Base-by-base conservation (phyloP, 2,888 invertebrate genomes). In the Camptogramma bilineatum region DNA sequence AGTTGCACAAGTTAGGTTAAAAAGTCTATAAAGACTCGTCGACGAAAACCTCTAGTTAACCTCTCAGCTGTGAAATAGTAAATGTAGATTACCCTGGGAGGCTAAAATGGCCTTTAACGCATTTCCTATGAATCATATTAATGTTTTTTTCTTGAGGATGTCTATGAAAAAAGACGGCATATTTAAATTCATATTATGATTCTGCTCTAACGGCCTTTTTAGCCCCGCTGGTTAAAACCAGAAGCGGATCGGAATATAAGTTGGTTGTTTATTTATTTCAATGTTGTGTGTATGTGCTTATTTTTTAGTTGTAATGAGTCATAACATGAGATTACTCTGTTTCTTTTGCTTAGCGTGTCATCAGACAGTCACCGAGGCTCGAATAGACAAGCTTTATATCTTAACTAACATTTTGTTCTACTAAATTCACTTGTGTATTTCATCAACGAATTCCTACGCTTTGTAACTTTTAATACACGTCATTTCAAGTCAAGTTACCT, bases 261-360 rank as follows among this genome's bases (percentile, higher is more conserved):
- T 69, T 61, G 54, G 61, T 57, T 71, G 68, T 69, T 69, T 71
- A 73, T 73, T 73, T 73, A 73, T 73, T 71, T 67, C 64, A 68
- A 51, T 69, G 68, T 66, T 69, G 71, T 67, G 63, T 70, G 70
- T 66, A 64, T 67, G 68, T 62, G 62, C 18, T 63, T 67, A 70
- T 54, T 55, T n/a, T 66, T 69, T 68, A 68, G 64, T 73, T 66
- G 4, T 57, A 34, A 24, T 24, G 10, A 56, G 44, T 48, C 53
- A 46, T 68, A 62, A 54, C 64, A 44, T 59, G 71, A 71, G 72
- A 70, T 73, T 52, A 44, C 46, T n/a, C n/a, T 39, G 44, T 67
- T 65, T 58, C 50, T 51, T 39, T 21, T 54, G 46, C 52, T 60
- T 31, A 8, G 53, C 17, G 16, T 54, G 48, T 52, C 19, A 44